phyloP scores from a whole-genome alignment of 2,113 vertebrate genomes.

The Heterotilapia buettikoferi region DNA sequence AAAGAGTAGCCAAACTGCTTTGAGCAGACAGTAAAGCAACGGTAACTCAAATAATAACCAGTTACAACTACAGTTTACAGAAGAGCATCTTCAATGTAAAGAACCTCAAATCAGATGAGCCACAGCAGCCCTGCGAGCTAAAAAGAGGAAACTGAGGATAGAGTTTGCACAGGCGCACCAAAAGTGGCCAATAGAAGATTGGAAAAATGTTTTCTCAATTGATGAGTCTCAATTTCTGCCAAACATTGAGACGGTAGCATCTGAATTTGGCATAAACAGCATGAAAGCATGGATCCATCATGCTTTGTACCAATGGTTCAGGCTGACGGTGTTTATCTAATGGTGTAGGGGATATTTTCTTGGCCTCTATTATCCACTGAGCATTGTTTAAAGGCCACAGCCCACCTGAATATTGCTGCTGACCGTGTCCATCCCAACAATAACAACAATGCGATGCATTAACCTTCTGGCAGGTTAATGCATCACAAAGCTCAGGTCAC shows the following conservation, averaged over 20 bases:
- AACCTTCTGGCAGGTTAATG: background rate
- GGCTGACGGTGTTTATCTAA: background rate
- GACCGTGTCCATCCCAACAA: background rate
- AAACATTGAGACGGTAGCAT: background rate
- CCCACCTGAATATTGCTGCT: background rate
- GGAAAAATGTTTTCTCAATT: background rate
- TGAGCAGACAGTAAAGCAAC: background rate
- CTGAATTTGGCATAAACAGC: background rate
- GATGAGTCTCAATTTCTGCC: background rate
- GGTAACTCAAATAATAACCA: background rate
- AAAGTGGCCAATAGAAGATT: background rate
- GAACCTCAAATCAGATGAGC: background rate
- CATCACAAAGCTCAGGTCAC: background rate
- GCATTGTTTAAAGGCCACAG: background rate
- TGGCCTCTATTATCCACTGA: background rate
- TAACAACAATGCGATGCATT: background rate
- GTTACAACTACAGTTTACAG: background rate
- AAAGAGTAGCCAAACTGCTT: background rate
- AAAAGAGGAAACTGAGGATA: background rate
- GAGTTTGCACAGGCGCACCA: background rate
- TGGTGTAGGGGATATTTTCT: background rate
- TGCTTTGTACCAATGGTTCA: background rate
- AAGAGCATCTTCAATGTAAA: background rate
- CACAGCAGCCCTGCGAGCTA: background rate
- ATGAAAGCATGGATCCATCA: background rate